Base-by-base conservation (phyloP, 2,797 vertebrate species). In the Lindbergichthys nudifrons region DNA sequence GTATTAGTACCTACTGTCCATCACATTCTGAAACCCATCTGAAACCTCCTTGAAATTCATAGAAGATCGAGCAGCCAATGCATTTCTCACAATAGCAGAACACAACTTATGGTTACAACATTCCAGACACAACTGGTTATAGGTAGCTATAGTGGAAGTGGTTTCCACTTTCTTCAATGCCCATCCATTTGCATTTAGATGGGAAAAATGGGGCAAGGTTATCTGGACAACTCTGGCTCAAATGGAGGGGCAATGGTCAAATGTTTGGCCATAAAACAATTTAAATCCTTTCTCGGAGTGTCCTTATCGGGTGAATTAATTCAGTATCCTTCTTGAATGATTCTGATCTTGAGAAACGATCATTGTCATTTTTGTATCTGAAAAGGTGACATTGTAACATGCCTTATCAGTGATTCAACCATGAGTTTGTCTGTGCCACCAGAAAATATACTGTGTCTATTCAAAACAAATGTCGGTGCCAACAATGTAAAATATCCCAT, bases 111-210 rank as follows among this genome's bases (percentile, higher is more conserved):
- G 64, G 72, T 84, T 84, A 59, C 78, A 79, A 76, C 62, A 68
- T 71, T 63, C 70, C 63, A 68, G 68, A 63, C 75, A 79, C 56
- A 81, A 76, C 81, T 63, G 70, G 72, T 6, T 36, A 65, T 61
- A 84, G 77, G 82, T 72, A 65, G 83, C 32, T 36, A 67, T 76
- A 74, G 83, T 65, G 80, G 84, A 79, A 61, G 56, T 65, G 80
- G 65, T 88, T 87, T 81, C 72, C 60, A 71, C 81, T 86, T 84
- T 26, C 73, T 73, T 60, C 77, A 68, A 60, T 57, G 57, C 57
- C 32, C 30, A 15, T 26, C 79, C 62, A 93, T 94, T 94, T 93
- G 90, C 93, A 93, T 94, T 94, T 94, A 94, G 91, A 94, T 93
- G 83, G 88, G 87, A 89, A 92, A 87, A 92, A 87, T 82, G 57